Conservation (phyloP, 2,797 vertebrate genomes). For the Knipowitschia caucasica region DNA sequence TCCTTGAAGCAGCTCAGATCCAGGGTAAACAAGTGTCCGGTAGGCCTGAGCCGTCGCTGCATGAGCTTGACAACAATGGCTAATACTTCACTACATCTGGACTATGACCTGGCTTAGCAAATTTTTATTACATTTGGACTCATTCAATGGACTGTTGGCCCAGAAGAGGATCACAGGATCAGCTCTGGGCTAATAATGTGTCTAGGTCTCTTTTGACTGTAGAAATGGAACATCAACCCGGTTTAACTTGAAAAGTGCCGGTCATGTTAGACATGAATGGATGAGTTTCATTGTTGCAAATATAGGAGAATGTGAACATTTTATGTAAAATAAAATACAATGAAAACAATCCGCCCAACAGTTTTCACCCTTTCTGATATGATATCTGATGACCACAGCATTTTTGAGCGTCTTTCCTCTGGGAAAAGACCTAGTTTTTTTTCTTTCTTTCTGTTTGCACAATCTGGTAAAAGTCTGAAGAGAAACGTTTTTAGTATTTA, state of each 20-base stretch:
- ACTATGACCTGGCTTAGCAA: conserved; percentile 64
- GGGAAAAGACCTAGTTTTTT: no score
- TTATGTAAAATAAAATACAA: neutral
- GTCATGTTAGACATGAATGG: conserved; percentile 14
- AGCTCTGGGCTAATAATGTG: conserved; percentile 60
- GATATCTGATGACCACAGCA: no score
- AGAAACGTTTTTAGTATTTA: no score
- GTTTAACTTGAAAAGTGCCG: conserved; percentile 44
- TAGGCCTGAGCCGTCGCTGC: conserved; percentile 61
- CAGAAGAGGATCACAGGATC: conserved; percentile 58
- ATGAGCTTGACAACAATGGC: conserved; percentile 71
- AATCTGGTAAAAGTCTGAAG: no score
- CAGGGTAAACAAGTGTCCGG: conserved; percentile 77
- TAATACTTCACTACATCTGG: conserved; percentile 57
- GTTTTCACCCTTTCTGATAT: no score
- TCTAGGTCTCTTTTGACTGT: conserved; percentile 47
- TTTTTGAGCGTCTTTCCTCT: no score
- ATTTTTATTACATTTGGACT: conserved; percentile 71
- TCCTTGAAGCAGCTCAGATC: conserved; percentile 69
- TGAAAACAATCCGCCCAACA: no score
- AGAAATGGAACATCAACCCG: conserved; percentile 36
- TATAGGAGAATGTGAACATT: neutral
- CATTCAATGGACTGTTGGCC: conserved; percentile 57
- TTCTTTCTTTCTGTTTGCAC: no score
- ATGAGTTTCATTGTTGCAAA: conserved; percentile 10